phyloP scores from a whole-genome alignment of 2,797 vertebrate genomes.

The Zonotrichia albicollis region DNA sequence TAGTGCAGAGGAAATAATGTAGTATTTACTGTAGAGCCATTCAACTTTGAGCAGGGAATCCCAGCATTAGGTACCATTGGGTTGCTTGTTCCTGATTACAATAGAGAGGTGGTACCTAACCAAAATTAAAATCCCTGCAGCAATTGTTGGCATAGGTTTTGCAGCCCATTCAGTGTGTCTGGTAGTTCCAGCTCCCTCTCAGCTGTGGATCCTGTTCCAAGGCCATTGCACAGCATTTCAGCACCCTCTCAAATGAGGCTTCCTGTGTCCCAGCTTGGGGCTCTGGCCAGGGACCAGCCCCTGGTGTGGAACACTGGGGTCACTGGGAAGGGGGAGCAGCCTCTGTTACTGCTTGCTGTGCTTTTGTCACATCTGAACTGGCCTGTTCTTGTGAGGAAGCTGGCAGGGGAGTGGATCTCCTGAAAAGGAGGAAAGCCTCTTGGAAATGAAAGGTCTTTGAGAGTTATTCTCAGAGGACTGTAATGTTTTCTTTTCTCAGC shows the following conservation, averaged over 20 bases:
- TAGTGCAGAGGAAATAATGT: background rate
- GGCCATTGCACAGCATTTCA: background rate
- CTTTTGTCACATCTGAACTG: background rate
- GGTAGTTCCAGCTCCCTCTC: background rate
- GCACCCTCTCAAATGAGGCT: accelerated
- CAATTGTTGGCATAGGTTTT: background rate
- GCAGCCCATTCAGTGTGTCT: background rate
- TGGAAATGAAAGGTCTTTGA: background rate
- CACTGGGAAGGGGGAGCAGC: background rate
- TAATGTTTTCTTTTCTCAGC: background rate
- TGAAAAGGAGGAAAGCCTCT: background rate
- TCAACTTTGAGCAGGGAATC: background rate
- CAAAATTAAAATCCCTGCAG: background rate
- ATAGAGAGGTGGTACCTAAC: too few species aligned
- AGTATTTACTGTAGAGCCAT: background rate
- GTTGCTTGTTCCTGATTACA: background rate
- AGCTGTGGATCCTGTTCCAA: background rate
- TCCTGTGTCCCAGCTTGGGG: background rate
- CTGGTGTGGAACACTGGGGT: too few species aligned
- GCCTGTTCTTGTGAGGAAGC: background rate
- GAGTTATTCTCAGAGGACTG: background rate
- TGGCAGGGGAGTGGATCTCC: background rate
- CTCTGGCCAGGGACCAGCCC: background rate
- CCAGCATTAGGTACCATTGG: background rate
- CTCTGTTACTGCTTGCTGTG: background rate